Evolutionary conservation across 2,888 invertebrate genomes (phyloP), one percentile per base, ranked within the genome.

Genomic region (Drosophila algonquin): DNA sequence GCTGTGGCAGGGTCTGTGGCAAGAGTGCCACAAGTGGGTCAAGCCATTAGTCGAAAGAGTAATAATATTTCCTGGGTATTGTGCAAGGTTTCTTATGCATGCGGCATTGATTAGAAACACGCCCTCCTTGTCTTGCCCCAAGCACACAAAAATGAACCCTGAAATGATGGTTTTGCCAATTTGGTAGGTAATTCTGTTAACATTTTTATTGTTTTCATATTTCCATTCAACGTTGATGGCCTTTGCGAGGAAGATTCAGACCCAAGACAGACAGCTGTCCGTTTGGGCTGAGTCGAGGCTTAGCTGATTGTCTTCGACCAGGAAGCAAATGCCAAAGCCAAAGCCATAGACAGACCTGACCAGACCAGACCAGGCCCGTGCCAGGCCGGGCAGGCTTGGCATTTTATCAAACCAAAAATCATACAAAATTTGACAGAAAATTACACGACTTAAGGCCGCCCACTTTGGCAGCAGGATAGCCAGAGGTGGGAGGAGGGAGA

Each of bases 391-490:
- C 46, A 57, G n/a, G 61, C 53, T 30, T 52, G 63, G 59, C 80
- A 68, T 65, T 83, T 86, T 80, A 82, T 83, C 83, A 86, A 69
- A 67, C 54, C 63, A 72, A 74, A 77, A 80, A 77, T 82, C 83
- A 75, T 80, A 67, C 55, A 62, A 82, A 77, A 73, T 85, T 72
- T 75, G 78, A 70, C 69, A 71, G 75, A 73, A 85, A 85, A 80
- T 85, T 82, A 50, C 80, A 79, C 72, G 60, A 67, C 55, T 50
- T 63, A 81, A 71, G 63, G 63, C 63, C 81, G 86, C 86, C 77
- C 77, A 85, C 85, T 85, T 60, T 85, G 60, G 51, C 56, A 18
- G 35, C 4, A 4, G 4, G 8, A 35, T 18, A 21, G 44, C 52
- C 40, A 40, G 5, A 14, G 14, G 40, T 3, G 1, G n/a, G 16